A percentile compares a stretch with the other conserved stretches of the same genome.
Evolutionary conservation across 2,888 invertebrate species (phyloP).

Genomic region (Ornithoptera alexandrae): DNA sequence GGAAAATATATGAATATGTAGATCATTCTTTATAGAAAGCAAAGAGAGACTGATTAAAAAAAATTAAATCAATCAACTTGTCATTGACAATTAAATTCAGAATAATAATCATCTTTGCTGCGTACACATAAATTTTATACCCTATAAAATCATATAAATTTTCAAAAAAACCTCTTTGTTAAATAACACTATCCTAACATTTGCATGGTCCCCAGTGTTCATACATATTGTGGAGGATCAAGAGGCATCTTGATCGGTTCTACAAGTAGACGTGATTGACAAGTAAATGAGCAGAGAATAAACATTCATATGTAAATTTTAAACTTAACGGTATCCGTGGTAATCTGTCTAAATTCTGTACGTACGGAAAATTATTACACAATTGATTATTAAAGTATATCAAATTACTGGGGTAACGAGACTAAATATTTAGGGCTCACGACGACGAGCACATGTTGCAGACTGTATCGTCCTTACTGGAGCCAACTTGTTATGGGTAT

Average conservation of each 20-base stretch:
- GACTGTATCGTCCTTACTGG: too few relatives aligned
- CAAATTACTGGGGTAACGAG: too few relatives aligned
- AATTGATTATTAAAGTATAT: neutral
- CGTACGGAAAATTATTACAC: conserved; percentile 1
- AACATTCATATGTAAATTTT: conserved; percentile 24
- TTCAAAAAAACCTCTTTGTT: neutral
- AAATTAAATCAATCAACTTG: conserved; percentile 7
- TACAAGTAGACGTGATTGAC: conserved; percentile 11
- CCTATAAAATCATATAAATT: conserved; percentile 1
- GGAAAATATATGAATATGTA: conserved; percentile 44
- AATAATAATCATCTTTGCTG: conserved; percentile 8
- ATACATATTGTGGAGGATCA: conserved; percentile 7
- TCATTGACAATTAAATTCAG: conserved; percentile 3
- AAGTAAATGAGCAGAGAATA: conserved; percentile 3
- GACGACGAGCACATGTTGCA: too few relatives aligned
- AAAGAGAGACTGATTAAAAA: neutral
- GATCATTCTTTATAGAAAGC: conserved; percentile 43
- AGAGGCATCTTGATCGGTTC: conserved; percentile 3
- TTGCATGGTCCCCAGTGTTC: neutral
- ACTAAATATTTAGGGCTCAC: too few relatives aligned
- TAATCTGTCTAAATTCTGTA: conserved; percentile 14
- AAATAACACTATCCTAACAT: conserved; percentile 10
- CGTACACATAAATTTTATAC: conserved; percentile 6
- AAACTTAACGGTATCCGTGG: conserved; percentile 18
- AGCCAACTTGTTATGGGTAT: too few relatives aligned